Evolutionary conservation across 2,113 vertebrate genomes (phyloP).

Genomic region (Numenius arquata): DNA sequence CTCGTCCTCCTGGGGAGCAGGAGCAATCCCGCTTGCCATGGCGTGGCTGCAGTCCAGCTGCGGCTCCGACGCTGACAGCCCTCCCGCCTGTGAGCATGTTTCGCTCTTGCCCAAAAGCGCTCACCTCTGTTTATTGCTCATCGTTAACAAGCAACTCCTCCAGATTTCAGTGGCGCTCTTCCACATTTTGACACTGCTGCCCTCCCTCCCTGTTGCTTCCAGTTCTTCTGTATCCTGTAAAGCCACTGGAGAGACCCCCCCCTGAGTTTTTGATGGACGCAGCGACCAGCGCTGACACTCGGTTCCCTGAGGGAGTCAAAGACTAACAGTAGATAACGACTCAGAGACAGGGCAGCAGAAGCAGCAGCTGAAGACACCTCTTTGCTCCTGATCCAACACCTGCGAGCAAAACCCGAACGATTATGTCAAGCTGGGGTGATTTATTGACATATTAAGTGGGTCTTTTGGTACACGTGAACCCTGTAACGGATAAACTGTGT

Average conservation of each 20-base stretch:
- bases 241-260: rapidly evolving
- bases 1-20: neutral
- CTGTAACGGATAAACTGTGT: neutral
- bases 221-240: neutral
- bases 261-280: neutral
- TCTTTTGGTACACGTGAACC: neutral
- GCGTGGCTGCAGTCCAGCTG: neutral
- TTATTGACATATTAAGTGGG: neutral
- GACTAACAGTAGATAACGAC: neutral
- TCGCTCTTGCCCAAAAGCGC: neutral
- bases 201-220: neutral
- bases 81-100: neutral
- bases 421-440: neutral
- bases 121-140: neutral
- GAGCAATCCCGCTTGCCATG: neutral
- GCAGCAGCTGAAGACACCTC: neutral
- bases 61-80: neutral
- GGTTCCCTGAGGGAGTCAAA: neutral
- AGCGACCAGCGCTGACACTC: neutral
- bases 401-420: neutral
- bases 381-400: neutral
- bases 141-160: neutral
- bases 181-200: neutral
- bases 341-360: neutral
- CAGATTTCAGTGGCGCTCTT: neutral